Conservation (phyloP, 2,797 vertebrate species). For the Hypotaenidia okinawae region DNA sequence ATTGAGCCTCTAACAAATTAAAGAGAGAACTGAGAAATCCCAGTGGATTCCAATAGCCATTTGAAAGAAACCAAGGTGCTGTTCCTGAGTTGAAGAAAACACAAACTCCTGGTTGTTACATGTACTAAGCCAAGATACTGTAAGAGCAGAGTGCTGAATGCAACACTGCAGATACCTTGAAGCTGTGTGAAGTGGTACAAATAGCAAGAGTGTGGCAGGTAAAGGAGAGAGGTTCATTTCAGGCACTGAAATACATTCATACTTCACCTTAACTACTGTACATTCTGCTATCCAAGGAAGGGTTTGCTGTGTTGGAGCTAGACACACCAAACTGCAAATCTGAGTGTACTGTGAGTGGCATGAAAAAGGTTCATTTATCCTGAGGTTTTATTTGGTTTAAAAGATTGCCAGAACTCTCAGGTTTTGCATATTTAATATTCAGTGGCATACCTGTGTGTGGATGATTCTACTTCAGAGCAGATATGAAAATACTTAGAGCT, state of each 20-base stretch:
- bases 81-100: background rate
- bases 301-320: background rate
- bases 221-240: background rate
- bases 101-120: background rate
- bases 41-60: background rate
- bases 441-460: background rate
- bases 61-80: background rate
- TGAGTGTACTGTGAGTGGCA: background rate
- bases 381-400: background rate
- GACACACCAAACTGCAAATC: fast-evolving
- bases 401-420: background rate
- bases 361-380: background rate
- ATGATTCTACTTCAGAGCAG: background rate
- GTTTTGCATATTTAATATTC: background rate
- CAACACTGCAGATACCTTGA: background rate
- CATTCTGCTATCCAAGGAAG: background rate
- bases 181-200: background rate
- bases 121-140: background rate
- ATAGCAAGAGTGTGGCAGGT: background rate
- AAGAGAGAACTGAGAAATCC: background rate
- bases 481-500: background rate
- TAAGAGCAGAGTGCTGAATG: background rate
- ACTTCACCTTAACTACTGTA: background rate
- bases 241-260: background rate
- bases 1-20: background rate